Evolutionary conservation across 2,797 vertebrate species (phyloP), one percentile per base, ranked within the genome.

Genomic region (Cyclopterus lumpus): DNA sequence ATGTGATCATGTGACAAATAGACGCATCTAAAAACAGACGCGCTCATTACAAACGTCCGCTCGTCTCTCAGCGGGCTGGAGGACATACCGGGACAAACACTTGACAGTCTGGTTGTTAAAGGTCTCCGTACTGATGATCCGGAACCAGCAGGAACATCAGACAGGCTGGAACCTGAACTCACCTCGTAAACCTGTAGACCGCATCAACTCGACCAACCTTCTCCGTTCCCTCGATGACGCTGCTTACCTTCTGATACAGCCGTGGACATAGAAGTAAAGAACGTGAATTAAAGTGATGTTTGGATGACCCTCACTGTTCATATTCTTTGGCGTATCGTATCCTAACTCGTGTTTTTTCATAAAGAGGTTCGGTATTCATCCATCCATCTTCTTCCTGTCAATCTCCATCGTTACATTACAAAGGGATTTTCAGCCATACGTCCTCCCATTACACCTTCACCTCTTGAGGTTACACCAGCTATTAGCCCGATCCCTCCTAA

Each of bases 1-100:
- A 75, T 73, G 75, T 77, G 76, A 75, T 69, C 7, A 18, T n/a
- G n/a, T 51, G 62, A 16, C 70, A 63, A 72, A 80, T 53, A 75
- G 75, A 83, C 77, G 54, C 64, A 9, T 86, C 85, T 89, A 88
- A 86, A 89, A 90, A 88, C 86, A 89, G 86, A 81, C 22, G 22
- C n/a, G 46, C 68, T 81, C 80, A 67, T 86, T 83, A 88, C 80
- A 30, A 67, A 77, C 67, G 1, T 62, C 49, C 71, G 49, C 57
- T 70, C 57, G 24, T 83, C 76, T 32, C 66, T 85, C 84, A 77
- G 71, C 49, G n/a, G 49, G 74, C 34, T 1, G 68, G 14, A 58
- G 77, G 53, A 71, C 82, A 85, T 72, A 42, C 72, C 78, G n/a
- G 62, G 42, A 77, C 71, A 15, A 44, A 67, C 82, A 30, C 69